Percentiles rank a stretch among this genome's conserved stretches.
phyloP scores from a whole-genome alignment of 2,888 invertebrate species.

The Mechanitis messenoides region DNA sequence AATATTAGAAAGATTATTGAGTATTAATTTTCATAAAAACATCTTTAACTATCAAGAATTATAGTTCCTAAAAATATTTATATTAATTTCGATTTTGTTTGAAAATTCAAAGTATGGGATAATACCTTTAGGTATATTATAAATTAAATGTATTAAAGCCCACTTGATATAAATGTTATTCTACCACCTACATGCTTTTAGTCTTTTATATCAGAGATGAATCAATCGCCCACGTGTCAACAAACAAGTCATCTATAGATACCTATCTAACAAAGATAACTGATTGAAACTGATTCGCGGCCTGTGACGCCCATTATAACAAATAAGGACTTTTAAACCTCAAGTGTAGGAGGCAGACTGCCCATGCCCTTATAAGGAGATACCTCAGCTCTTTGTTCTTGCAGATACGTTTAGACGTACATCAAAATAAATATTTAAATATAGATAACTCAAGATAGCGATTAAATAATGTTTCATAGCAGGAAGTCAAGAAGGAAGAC shows the following conservation, averaged over 20 bases:
- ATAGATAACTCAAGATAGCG: constrained; percentile 7
- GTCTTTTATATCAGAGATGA: constrained; percentile 69
- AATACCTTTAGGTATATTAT: too few species aligned
- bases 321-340: constrained; percentile 67
- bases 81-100: too few species aligned
- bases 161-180: constrained; percentile 44
- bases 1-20: too few species aligned
- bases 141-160: constrained; percentile 35
- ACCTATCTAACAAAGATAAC: constrained; percentile 65
- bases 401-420: constrained; percentile 9
- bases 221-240: constrained; percentile 62
- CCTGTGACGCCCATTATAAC: constrained; percentile 64
- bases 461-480: constrained; percentile 5
- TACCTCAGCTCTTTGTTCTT: constrained; percentile 22
- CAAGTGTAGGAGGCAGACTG: constrained; percentile 62
- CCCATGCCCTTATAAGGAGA: constrained; percentile 56
- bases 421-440: constrained; percentile 8
- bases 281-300: constrained; percentile 68
- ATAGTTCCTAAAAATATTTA: too few species aligned
- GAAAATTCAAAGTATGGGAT: too few species aligned
- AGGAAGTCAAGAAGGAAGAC: constrained; percentile 18
- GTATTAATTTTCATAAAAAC: too few species aligned
- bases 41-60: too few species aligned
- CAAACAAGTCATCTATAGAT: constrained; percentile 56
- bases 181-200: constrained; percentile 60